These are phyloP conservation scores for Trichomalopsis sarcophagae DNA, from an alignment of 1,140 invertebrate species.

Conservation along the genomic window DNA sequence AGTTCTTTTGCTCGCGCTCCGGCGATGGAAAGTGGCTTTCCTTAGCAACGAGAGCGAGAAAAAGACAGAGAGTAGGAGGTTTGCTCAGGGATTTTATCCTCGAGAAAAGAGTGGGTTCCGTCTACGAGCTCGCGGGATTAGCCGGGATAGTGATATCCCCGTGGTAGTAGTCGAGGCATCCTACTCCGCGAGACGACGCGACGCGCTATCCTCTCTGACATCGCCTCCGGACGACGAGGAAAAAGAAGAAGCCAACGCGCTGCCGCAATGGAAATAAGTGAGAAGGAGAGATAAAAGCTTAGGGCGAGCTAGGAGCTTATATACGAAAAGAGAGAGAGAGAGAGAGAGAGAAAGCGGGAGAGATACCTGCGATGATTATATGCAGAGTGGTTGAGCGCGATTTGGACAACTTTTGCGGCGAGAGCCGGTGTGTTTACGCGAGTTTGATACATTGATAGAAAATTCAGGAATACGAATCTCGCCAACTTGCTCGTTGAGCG, in stretches of 20 bases:
- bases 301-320: not conserved
- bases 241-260: not conserved
- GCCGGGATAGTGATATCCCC: conserved; percentile 50
- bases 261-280: conserved; percentile 21
- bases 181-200: not conserved
- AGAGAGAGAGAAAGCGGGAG: not conserved
- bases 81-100: conserved; percentile 47
- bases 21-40: conserved; percentile 28
- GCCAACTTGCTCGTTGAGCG: not conserved
- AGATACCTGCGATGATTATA: conserved; percentile 22
- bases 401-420: conserved; percentile 9
- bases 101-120: conserved; percentile 31
- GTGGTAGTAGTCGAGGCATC: conserved; percentile 11
- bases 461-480: too few species aligned
- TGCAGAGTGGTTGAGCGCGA: conserved; percentile 23
- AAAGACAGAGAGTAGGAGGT: conserved; percentile 35
- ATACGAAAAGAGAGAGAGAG: not conserved
- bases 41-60: not conserved
- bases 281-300: conserved; percentile 41
- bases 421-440: too few species aligned
- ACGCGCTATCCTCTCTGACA: not conserved
- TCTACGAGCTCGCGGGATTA: conserved; percentile 61
- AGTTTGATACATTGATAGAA: too few species aligned
- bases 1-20: not conserved
- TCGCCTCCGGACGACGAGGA: not conserved